phyloP scores from a whole-genome alignment of 2,113 vertebrate genomes.

The Panurus biarmicus region DNA sequence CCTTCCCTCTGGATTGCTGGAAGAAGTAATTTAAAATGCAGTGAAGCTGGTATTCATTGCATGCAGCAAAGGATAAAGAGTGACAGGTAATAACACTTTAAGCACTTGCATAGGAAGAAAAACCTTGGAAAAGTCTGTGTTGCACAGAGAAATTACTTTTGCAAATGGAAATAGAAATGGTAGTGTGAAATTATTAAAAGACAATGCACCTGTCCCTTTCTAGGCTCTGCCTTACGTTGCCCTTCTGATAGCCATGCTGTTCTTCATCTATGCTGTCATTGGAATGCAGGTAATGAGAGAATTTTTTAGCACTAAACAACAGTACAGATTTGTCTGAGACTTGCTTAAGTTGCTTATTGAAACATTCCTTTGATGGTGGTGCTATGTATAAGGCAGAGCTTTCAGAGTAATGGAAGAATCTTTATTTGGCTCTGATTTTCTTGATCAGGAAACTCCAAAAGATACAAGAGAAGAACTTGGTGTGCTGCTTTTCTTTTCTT shows the following conservation, averaged over 20 bases:
- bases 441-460: not conserved
- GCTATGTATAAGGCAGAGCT: not conserved
- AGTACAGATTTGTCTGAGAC: not conserved
- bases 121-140: not conserved
- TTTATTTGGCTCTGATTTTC: not conserved
- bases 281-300: conserved; percentile 89
- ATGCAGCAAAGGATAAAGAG: not conserved
- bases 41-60: not conserved
- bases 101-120: not conserved
- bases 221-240: conserved; percentile 96
- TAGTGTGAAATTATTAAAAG: not conserved
- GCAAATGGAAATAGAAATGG: not conserved
- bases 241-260: conserved; percentile 97
- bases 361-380: not conserved
- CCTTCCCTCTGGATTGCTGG: not conserved
- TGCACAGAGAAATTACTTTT: not conserved
- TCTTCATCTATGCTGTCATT: conserved; percentile 99
- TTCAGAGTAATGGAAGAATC: not conserved
- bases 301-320: not conserved
- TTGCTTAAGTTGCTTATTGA: not conserved
- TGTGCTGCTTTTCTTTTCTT: not conserved
- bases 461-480: not conserved
- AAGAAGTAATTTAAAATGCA: not conserved
- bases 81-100: not conserved
- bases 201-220: not conserved